Percentiles rank a stretch among this genome's conserved stretches.
Conservation (phyloP, 1,140 invertebrate genomes). For the Lordiphosa collinella region DNA sequence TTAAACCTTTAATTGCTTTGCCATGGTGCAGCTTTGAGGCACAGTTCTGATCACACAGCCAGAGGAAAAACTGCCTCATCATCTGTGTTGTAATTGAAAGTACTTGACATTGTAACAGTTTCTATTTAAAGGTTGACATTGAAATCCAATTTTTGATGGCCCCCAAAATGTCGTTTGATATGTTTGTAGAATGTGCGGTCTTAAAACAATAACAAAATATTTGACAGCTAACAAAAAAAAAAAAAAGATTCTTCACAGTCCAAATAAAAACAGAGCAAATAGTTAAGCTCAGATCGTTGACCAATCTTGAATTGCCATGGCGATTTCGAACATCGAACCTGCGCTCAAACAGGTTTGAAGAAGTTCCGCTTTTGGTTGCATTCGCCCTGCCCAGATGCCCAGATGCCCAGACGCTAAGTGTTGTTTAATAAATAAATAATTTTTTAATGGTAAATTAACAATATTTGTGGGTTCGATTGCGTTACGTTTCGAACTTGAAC, state of each 20-base stretch:
- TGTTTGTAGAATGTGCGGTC: slow-evolving; percentile 60
- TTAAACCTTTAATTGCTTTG: slow-evolving; percentile 38
- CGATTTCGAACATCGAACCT: not conserved
- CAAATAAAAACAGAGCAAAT: slow-evolving; percentile 33
- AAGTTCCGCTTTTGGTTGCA: slow-evolving; percentile 6
- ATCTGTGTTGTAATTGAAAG: slow-evolving; percentile 31
- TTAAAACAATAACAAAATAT: not conserved
- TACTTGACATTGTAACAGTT: slow-evolving; percentile 40
- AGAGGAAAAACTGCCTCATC: slow-evolving; percentile 20
- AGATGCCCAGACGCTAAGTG: slow-evolving; percentile 6
- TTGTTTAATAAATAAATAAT: slow-evolving; percentile 10
- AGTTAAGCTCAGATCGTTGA: slow-evolving; percentile 40
- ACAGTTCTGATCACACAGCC: slow-evolving; percentile 40
- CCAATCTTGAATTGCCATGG: slow-evolving; percentile 18
- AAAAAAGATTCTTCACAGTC: slow-evolving; percentile 7
- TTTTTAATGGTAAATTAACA: slow-evolving; percentile 18
- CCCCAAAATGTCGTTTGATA: slow-evolving; percentile 1
- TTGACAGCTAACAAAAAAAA: not conserved
- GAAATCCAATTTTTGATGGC: slow-evolving; percentile 21
- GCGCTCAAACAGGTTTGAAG: slow-evolving; percentile 35
- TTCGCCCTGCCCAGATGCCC: not conserved
- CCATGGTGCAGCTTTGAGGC: slow-evolving; percentile 52
- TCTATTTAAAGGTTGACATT: slow-evolving; percentile 24
- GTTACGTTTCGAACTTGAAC: slow-evolving; percentile 33
- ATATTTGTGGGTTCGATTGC: slow-evolving; percentile 37